phyloP scores from a whole-genome alignment of 2,797 vertebrate species.

The Anguilla pacifica region DNA sequence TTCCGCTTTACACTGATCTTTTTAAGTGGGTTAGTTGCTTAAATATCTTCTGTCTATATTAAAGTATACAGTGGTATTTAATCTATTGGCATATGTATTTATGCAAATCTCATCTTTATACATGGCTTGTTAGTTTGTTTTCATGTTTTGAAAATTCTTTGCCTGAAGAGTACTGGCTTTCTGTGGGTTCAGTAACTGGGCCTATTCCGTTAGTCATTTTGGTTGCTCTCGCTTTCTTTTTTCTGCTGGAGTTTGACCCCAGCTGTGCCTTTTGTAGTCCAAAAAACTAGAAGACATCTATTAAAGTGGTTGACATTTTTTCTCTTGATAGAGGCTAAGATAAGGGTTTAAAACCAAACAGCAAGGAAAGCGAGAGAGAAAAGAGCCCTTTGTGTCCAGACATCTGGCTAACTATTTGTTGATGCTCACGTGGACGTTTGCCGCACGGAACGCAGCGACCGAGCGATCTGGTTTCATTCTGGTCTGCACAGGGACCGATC shows the following conservation, averaged over 20 bases:
- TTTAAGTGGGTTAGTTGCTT: no score
- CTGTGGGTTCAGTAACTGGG: neutral
- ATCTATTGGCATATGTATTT: neutral
- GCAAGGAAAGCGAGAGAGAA: neutral
- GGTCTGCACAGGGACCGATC: neutral
- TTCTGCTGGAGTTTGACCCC: neutral
- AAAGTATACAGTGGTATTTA: no score
- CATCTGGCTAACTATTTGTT: slow-evolving; percentile 30
- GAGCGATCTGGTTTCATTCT: slow-evolving; percentile 31
- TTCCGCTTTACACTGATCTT: no score
- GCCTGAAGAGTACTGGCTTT: neutral
- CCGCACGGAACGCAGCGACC: neutral
- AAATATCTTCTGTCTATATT: no score
- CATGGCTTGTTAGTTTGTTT: neutral
- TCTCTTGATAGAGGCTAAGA: neutral
- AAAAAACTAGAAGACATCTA: neutral
- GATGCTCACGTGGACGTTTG: neutral
- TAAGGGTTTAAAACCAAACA: neutral
- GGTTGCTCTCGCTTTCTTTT: neutral
- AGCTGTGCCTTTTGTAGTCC: neutral
- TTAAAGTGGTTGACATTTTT: slow-evolving; percentile 9
- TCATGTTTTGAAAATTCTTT: neutral
- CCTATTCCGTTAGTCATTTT: neutral
- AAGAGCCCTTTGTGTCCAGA: neutral
- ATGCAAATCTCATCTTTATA: neutral